Base-by-base conservation (phyloP, 2,888 invertebrate species). In the Xestia sexstrigata region DNA sequence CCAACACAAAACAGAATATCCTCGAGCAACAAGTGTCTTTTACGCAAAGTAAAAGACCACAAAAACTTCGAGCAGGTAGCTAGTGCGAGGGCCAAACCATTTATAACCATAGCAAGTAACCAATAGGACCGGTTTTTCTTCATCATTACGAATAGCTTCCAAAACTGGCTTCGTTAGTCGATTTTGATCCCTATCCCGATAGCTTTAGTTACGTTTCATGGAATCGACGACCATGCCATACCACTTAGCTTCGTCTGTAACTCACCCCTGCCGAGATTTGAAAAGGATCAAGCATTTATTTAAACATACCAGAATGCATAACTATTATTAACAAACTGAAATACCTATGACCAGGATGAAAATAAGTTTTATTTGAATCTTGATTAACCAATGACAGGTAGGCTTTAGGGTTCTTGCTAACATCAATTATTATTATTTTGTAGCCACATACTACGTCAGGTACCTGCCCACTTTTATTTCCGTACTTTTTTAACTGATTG, bases 21-120 rank as follows among this genome's bases (percentile, higher is more conserved):
- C 95, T 94, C 90, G 91, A 94, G 94, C 95, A 95, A 96, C 96
- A 96, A 96, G 96, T 96, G 96, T 94, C 93, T 94, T 93, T 93
- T 93, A 93, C 93, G 94, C 94, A 93, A 95, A 93, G 93, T 92
- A 95, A 95, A 94, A 95, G 91, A 95, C 90, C 92, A 95, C 94
- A 95, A 95, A 95, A 95, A 94, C 93, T 89, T 81, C 83, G 91
- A 93, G 95, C 95, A 96, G 96, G 96, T 96, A 96, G 94, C 91
- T 88, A 90, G 89, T 84, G 84, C 87, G 87, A 89, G 87, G 87
- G 84, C 88, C 93, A 92, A 91, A 89, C 93, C 92, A 95, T 94
- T 95, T 93, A 93, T 91, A 93, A 94, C 95, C 92, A 92, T 94
- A 92, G 89, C 85, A 82, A 83, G 90, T 90, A 91, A 91, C 84